Percentiles rank a stretch among this genome's conserved stretches.
These are phyloP conservation scores for Uloborus plumipes DNA, from an alignment of 2,888 invertebrate genomes.

Conservation along the genomic window DNA sequence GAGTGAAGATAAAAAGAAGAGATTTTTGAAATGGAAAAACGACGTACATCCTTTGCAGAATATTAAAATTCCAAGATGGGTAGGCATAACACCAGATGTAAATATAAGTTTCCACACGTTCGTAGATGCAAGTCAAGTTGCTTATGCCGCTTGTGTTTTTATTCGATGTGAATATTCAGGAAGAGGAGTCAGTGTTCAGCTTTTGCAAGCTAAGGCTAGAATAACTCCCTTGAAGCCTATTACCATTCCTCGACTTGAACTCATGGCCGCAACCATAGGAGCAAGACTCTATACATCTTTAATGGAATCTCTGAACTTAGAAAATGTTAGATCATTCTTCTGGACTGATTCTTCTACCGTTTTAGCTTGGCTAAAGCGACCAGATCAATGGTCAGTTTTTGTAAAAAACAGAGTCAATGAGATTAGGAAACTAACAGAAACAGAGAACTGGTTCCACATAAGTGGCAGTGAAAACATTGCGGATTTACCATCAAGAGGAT, in stretches of 20 bases:
- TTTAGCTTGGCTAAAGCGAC: slow-evolving; percentile 3
- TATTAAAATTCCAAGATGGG: slow-evolving; percentile 8
- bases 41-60: not conserved
- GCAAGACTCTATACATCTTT: not conserved
- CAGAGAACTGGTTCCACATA: slow-evolving; percentile 14
- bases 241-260: not conserved
- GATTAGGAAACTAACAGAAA: slow-evolving; percentile 9
- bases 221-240: not conserved
- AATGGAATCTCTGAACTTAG: not conserved
- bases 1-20: not conserved
- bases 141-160: slow-evolving; percentile 3
- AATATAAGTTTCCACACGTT: not conserved
- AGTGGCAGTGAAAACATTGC: slow-evolving; percentile 2
- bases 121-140: not conserved
- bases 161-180: not conserved
- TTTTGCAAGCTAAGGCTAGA: slow-evolving; percentile 1
- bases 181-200: not conserved
- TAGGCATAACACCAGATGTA: not conserved
- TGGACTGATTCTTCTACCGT: not conserved
- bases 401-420: slow-evolving; percentile 12
- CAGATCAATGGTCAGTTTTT: slow-evolving; percentile 13
- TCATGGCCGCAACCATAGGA: slow-evolving; percentile 7
- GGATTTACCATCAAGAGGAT: slow-evolving; percentile 15
- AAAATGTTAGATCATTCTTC: not conserved
- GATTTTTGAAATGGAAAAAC: slow-evolving; percentile 1